A percentile compares a stretch with the other conserved stretches of the same genome.
Evolutionary conservation across 2,113 vertebrate species (phyloP).

Genomic region (Buteo buteo): DNA sequence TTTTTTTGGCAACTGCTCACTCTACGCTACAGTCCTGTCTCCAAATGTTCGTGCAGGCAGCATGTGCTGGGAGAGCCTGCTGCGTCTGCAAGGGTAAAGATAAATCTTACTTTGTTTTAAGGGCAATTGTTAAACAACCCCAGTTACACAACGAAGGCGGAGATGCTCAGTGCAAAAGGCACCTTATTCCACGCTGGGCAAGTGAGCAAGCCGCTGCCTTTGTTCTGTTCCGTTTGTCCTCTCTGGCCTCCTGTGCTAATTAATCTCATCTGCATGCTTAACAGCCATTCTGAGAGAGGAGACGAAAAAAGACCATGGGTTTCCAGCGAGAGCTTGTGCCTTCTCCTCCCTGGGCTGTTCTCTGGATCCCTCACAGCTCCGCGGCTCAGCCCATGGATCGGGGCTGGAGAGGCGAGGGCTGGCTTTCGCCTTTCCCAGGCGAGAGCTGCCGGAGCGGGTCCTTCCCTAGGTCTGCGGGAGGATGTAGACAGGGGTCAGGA

Average conservation of each 20-base stretch:
- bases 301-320: background rate
- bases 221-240: background rate
- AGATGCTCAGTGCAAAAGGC: background rate
- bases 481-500: fast-evolving
- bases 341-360: background rate
- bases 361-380: background rate
- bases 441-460: fast-evolving
- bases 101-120: background rate
- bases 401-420: background rate
- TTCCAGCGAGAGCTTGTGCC: background rate
- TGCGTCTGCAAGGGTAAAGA: background rate
- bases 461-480: background rate
- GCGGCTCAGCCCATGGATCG: background rate
- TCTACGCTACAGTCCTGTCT: background rate
- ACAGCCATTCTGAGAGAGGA: background rate
- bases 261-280: slow-evolving; percentile 5
- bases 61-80: background rate
- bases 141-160: background rate
- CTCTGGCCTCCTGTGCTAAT: background rate
- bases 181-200: background rate
- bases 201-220: background rate
- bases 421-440: background rate
- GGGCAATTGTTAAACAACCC: background rate
- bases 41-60: background rate
- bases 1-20: background rate